Base-by-base conservation (phyloP, 2,797 vertebrate genomes). In the Falco columbarius region DNA sequence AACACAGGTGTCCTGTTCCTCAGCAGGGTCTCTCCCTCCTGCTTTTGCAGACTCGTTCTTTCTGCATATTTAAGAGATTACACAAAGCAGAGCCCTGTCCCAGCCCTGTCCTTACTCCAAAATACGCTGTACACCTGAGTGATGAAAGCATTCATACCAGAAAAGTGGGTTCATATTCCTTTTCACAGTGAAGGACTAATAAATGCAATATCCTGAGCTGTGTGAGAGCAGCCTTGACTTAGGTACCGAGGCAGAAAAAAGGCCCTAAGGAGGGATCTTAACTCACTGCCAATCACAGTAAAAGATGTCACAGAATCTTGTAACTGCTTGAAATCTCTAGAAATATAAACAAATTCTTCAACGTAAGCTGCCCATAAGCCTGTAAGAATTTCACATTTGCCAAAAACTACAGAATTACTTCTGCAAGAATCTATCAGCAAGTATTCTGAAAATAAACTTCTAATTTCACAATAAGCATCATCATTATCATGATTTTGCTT, bases 401-500 rank as follows among this genome's bases (percentile, higher is more conserved):
- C 32, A 82, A 81, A 84, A 65, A 15, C 18, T 61, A 58, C 16
- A 63, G 71, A 85, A 94, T 38, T 0, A 61, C 14, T 80, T 90
- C 75, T 86, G 8, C 19, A 72, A 40, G 34, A 72, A 81, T 75
- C 36, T 82, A 6, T 71, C 52, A 89, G 63, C 15, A 89, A 51
- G 29, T 59, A 71, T 40, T 40, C n/a, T 82, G 86, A 76, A 92
- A 97, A 82, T 44, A 89, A 61, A 20, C 36, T 84, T 67, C 21
- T 67, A 51, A 61, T 88, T 93, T 89, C 20, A 40, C 49, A 82
- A 16, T 47, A 83, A 96, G 34, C 27, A 66, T 21, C n/a, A 38
- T 36, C 46, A 66, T n/a, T n/a, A n/a, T 68, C 46, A 76, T 0
- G 0, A 84, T 86, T 91, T 89, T 77, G 11, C 46, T 89, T 68